Evolutionary conservation across 2,113 vertebrate genomes (phyloP).

Genomic region (Notiomystis cincta): DNA sequence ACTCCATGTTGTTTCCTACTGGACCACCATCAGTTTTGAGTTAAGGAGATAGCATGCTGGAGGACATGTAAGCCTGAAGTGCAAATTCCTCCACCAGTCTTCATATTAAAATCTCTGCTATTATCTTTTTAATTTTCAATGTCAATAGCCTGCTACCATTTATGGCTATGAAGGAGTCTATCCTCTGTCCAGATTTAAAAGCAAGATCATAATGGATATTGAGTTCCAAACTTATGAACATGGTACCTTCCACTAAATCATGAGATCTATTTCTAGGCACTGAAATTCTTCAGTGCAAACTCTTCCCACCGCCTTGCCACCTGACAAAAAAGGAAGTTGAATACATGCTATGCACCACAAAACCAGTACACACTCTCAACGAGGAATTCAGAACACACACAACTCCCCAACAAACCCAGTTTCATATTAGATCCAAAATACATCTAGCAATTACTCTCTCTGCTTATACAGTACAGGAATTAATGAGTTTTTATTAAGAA

Average conservation of each 20-base stretch:
- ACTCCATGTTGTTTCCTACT: background rate
- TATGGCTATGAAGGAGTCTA: background rate
- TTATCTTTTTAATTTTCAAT: background rate
- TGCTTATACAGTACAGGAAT: background rate
- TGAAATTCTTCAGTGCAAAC: background rate
- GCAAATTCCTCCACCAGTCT: background rate
- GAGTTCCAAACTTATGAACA: background rate
- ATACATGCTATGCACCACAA: accelerated
- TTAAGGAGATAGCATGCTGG: background rate
- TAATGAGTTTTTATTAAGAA: background rate
- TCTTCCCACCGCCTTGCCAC: background rate
- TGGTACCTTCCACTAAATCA: background rate
- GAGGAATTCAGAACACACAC: background rate
- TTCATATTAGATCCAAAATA: background rate
- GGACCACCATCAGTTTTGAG: background rate
- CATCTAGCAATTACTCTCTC: background rate
- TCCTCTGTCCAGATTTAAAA: background rate
- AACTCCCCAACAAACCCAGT: background rate
- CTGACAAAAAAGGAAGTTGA: background rate
- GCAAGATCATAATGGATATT: background rate
- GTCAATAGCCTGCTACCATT: background rate
- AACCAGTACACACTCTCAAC: background rate
- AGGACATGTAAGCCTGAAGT: background rate
- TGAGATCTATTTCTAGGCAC: background rate
- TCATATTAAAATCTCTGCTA: background rate